Percentiles rank a stretch among this genome's conserved stretches.
phyloP scores from a whole-genome alignment of 2,888 invertebrate species.

The Chirona hameri region DNA sequence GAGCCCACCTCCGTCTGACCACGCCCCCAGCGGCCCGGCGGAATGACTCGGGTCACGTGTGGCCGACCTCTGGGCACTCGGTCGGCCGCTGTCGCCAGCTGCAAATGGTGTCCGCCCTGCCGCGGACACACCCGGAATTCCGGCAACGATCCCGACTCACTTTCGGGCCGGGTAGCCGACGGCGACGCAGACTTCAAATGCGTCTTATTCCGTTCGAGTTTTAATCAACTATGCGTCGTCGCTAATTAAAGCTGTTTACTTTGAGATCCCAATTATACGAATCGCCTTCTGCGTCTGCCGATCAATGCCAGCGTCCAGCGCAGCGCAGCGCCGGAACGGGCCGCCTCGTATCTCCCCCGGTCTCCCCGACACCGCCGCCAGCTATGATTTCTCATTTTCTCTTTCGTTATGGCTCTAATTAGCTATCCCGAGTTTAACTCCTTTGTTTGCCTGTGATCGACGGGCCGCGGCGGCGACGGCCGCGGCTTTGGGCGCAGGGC shows the following conservation, averaged over 20 bases:
- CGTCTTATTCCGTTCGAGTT: constrained; percentile 7
- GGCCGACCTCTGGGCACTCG: too few relatives aligned
- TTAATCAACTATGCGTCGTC: constrained; percentile 22
- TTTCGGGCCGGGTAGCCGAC: not conserved
- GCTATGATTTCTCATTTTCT: constrained; percentile 28
- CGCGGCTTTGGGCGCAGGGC: not conserved
- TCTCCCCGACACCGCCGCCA: not conserved
- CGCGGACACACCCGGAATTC: too few relatives aligned
- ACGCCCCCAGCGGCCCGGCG: too few relatives aligned
- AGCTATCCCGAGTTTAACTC: constrained; percentile 24
- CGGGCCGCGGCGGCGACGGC: not conserved
- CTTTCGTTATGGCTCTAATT: constrained; percentile 23
- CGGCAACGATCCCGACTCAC: too few relatives aligned
- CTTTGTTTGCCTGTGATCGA: constrained; percentile 25
- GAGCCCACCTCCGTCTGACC: too few relatives aligned
- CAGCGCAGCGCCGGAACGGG: too few relatives aligned
- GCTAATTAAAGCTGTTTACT: constrained; percentile 25
- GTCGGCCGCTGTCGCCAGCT: too few relatives aligned
- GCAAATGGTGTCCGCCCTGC: too few relatives aligned
- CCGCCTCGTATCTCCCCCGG: not conserved
- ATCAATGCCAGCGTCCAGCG: constrained; percentile 4
- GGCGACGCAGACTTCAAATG: not conserved
- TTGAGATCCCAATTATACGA: constrained; percentile 27
- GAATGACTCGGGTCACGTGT: too few relatives aligned
- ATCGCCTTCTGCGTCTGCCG: not conserved